These are phyloP conservation scores for Amblyjoppa proteus DNA, from an alignment of 2,888 invertebrate genomes.

Conservation along the genomic window DNA sequence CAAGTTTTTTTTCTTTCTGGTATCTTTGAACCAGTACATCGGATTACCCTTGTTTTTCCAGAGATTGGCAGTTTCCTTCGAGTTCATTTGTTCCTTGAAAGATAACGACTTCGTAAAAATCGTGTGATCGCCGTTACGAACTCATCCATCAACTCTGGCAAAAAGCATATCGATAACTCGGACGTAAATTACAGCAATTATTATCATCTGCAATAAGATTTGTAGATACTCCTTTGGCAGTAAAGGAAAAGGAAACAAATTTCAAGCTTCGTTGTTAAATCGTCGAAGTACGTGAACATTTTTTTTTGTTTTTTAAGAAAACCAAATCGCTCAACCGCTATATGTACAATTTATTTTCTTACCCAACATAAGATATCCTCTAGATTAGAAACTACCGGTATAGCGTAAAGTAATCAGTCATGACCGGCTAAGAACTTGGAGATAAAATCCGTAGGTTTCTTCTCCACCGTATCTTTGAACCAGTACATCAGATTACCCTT, in stretches of 20 bases:
- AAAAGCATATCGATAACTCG: neutral
- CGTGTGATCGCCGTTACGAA: too few species aligned
- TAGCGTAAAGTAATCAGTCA: slow-evolving; percentile 72
- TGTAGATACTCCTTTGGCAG: slow-evolving; percentile 58
- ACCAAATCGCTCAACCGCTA: neutral
- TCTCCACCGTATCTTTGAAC: slow-evolving; percentile 94
- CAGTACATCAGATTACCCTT: slow-evolving; percentile 94
- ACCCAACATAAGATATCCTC: slow-evolving; percentile 11
- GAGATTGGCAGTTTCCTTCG: slow-evolving; percentile 93
- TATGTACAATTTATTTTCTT: slow-evolving; percentile 51
- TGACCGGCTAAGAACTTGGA: slow-evolving; percentile 93
- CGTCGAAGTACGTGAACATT: too few species aligned
- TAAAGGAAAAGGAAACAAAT: slow-evolving; percentile 47
- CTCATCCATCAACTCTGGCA: too few species aligned
- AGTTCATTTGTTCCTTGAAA: slow-evolving; percentile 96
- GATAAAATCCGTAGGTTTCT: slow-evolving; percentile 95
- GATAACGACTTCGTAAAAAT: slow-evolving; percentile 35
- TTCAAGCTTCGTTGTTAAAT: neutral
- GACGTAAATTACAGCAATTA: slow-evolving; percentile 69
- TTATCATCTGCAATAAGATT: slow-evolving; percentile 54
- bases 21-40: slow-evolving; percentile 95
- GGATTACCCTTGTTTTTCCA: slow-evolving; percentile 97
- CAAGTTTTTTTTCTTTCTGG: slow-evolving; percentile 92
- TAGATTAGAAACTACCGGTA: slow-evolving; percentile 35
- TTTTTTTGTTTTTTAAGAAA: neutral